Evolutionary conservation across 2,888 invertebrate species (phyloP).

Genomic region (Palloptera scutellata): DNA sequence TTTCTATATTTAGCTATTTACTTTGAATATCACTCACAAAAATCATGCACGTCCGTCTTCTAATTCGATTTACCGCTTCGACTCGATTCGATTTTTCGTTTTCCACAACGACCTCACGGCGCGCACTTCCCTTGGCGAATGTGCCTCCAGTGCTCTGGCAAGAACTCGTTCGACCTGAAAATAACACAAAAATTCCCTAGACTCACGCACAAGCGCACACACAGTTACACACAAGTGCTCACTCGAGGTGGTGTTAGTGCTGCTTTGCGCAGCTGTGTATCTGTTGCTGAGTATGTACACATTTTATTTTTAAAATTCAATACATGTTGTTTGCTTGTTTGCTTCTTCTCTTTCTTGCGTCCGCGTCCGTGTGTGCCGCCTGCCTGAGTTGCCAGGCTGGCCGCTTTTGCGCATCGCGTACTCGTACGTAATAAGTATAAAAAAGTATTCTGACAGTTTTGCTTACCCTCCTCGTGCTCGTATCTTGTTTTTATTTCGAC

Average conservation of each 20-base stretch:
- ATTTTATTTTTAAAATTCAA: constrained; percentile 11
- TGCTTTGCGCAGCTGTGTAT: background rate
- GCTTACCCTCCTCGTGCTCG: too few species aligned
- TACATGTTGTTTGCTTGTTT: background rate
- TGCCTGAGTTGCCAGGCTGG: background rate
- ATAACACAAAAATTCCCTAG: constrained; percentile 17
- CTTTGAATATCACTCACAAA: too few species aligned
- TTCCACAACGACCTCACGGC: constrained; percentile 18
- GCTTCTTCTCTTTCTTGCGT: background rate
- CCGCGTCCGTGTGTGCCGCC: too few species aligned
- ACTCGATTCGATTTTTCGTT: too few species aligned
- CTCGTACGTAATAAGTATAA: background rate
- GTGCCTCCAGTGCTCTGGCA: constrained; percentile 34
- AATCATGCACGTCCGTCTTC: too few species aligned
- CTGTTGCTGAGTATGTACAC: background rate
- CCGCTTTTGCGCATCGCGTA: background rate
- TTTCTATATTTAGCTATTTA: too few species aligned
- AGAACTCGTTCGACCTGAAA: constrained; percentile 45
- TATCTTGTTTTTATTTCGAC: too few species aligned
- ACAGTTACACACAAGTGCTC: too few species aligned
- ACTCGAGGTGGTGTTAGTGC: background rate
- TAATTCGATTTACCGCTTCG: too few species aligned
- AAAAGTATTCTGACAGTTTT: too few species aligned
- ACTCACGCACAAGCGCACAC: too few species aligned
- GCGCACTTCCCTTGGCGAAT: constrained; percentile 44